These are phyloP conservation scores for Listrodromus nycthemerus DNA, from an alignment of 2,888 invertebrate species.

Conservation along the genomic window DNA sequence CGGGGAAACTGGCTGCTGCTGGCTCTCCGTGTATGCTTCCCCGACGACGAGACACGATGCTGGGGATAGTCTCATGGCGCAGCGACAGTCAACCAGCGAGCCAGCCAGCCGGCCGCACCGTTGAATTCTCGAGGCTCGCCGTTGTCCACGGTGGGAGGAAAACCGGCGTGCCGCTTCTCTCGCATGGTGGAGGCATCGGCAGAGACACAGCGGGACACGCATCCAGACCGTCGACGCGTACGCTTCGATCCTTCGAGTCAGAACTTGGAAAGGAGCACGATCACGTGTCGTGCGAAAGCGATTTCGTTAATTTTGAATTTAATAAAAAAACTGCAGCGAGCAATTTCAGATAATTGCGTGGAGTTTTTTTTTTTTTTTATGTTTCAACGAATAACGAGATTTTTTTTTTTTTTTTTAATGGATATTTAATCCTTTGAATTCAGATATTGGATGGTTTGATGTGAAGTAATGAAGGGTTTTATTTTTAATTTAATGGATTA, in stretches of 20 bases:
- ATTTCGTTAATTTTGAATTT: background rate
- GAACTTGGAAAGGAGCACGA: conserved; percentile 17
- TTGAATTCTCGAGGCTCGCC: conserved; percentile 56
- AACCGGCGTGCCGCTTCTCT: conserved; percentile 58
- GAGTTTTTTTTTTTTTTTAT: background rate
- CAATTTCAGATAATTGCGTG: background rate
- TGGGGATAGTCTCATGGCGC: conserved; percentile 64
- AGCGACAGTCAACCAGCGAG: conserved; percentile 63
- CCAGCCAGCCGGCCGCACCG: conserved; percentile 60
- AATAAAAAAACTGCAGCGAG: background rate
- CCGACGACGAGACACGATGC: conserved; percentile 57
- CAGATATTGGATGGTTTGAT: too few species aligned
- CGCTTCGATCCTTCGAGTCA: conserved; percentile 28
- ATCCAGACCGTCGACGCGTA: conserved; percentile 25
- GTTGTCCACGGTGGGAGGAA: conserved; percentile 60
- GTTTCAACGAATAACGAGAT: background rate
- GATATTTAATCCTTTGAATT: background rate
- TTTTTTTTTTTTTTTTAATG: background rate
- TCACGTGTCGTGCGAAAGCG: background rate
- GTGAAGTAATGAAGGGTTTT: too few species aligned
- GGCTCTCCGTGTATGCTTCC: conserved; percentile 39
- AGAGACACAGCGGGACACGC: conserved; percentile 23
- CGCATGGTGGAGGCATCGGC: conserved; percentile 41
- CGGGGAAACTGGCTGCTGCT: conserved; percentile 66
- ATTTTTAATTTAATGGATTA: too few species aligned